Base-by-base conservation (phyloP, 2,888 invertebrate genomes). In the Watsonalla binaria region DNA sequence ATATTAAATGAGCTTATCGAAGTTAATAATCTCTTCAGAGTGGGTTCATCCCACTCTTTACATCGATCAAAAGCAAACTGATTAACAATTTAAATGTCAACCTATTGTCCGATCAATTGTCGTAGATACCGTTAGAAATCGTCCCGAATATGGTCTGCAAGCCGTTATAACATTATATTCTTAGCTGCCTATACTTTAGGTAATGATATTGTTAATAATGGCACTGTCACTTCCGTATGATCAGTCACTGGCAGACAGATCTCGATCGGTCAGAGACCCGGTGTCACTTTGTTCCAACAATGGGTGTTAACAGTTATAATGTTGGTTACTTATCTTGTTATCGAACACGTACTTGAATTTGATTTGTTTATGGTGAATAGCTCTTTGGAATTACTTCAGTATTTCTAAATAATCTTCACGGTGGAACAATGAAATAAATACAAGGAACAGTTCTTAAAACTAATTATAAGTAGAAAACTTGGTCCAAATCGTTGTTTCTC, bases 211-310 rank as follows among this genome's bases (percentile, higher is more conserved):
- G n/a, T 42, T 51, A 39, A 49, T 58, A 61, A 54, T 59, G 54
- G 54, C 58, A 61, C 60, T 64, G 62, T 64, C 58, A 55, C 58
- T 58, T 62, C 61, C 62, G 57, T 59, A 52, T 53, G 53, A 54
- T 59, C 52, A 47, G 45, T 47, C 51, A 53, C 45, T 39, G 51
- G 52, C 51, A 59, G 53, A 55, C 62, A 59, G 60, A 58, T 60
- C 48, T 34, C 13, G 15, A 47, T 51, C 54, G 49, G 49, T 14
- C 49, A 49, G 51, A 47, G 45, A 46, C 51, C 49, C 35, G 13
- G 37, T 52, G 42, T 42, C 51, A 54, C 46, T 46, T 51, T 53
- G 34, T 50, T 35, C 11, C 8, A 37, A 37, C 46, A 47, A 15
- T 45, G 59, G 56, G 51, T 48, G 13, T 39, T 14, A 37, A 49